Conservation (phyloP, 2,888 invertebrate genomes). For the Ichneumon xanthorius region DNA sequence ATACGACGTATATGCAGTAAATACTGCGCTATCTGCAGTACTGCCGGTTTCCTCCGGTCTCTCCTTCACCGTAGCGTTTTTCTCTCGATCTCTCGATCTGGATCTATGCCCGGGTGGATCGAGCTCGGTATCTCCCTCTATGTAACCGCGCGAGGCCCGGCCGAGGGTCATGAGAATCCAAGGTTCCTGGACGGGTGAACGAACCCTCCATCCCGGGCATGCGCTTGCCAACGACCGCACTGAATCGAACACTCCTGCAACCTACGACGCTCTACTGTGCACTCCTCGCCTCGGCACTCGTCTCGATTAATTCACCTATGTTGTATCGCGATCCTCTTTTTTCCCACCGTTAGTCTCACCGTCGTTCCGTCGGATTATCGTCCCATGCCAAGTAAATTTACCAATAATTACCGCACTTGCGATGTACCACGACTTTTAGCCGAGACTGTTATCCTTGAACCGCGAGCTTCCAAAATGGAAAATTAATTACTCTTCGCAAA, state of each 20-base stretch:
- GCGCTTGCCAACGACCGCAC: slow-evolving; percentile 59
- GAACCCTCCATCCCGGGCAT: slow-evolving; percentile 64
- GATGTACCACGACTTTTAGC: too few relatives aligned
- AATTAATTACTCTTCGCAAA: neutral
- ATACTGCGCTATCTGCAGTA: slow-evolving; percentile 20
- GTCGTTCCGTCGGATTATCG: neutral
- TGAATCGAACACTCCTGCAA: slow-evolving; percentile 44
- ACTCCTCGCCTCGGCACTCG: slow-evolving; percentile 21
- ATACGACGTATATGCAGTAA: neutral
- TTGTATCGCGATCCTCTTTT: neutral
- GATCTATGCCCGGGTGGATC: slow-evolving; percentile 68
- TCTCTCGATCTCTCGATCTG: slow-evolving; percentile 72
- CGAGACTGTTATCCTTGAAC: neutral
- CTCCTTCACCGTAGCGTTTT: slow-evolving; percentile 58
- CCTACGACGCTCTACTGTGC: slow-evolving; percentile 42
- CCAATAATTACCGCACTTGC: neutral
- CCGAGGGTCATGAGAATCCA: slow-evolving; percentile 67
- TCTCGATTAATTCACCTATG: slow-evolving; percentile 29
- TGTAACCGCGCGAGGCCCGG: slow-evolving; percentile 62
- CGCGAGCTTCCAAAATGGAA: neutral
- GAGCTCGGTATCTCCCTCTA: slow-evolving; percentile 46
- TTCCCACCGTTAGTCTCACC: neutral
- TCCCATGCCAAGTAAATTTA: neutral
- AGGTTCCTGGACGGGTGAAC: slow-evolving; percentile 71
- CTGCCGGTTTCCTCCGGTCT: slow-evolving; percentile 24